phyloP scores from a whole-genome alignment of 2,888 invertebrate species.

The Atherix ibis region DNA sequence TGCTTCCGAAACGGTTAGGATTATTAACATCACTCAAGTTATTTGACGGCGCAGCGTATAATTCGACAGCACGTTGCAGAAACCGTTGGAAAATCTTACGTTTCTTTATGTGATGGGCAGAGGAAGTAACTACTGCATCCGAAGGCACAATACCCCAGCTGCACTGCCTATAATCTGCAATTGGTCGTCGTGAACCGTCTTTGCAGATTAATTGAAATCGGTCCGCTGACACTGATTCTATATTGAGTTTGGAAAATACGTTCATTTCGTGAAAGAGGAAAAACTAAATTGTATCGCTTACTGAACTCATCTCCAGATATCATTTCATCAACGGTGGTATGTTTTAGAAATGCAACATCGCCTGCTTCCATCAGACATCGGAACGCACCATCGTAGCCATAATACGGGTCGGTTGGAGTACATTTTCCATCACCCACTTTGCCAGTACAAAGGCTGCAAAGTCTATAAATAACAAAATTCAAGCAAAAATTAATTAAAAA shows the following conservation, averaged over 20 bases:
- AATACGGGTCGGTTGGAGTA: conserved; percentile 72
- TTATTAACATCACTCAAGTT: conserved; percentile 8
- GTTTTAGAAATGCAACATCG: conserved; percentile 81
- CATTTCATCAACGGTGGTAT: conserved; percentile 65
- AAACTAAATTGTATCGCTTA: conserved; percentile 22
- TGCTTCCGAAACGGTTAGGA: conserved; percentile 4
- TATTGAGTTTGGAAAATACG: conserved; percentile 12
- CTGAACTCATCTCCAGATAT: conserved; percentile 43
- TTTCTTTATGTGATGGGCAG: conserved; percentile 40
- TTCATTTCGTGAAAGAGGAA: background rate
- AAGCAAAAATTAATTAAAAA: background rate
- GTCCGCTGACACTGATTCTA: conserved; percentile 48
- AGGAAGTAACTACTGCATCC: conserved; percentile 73
- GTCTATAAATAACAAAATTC: conserved; percentile 31
- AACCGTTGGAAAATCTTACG: conserved; percentile 45
- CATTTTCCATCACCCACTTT: conserved; percentile 64
- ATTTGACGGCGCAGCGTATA: conserved; percentile 33
- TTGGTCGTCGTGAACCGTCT: conserved; percentile 53
- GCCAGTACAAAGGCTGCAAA: conserved; percentile 75
- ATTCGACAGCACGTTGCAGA: conserved; percentile 42
- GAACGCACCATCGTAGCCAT: conserved; percentile 85
- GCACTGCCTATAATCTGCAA: conserved; percentile 56
- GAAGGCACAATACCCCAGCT: conserved; percentile 78
- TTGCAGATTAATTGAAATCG: conserved; percentile 67
- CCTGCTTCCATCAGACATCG: conserved; percentile 69